Percentiles rank a stretch among this genome's conserved stretches.
phyloP scores from a whole-genome alignment of 2,113 vertebrate species.

The Ophthalmolycus amberensis region DNA sequence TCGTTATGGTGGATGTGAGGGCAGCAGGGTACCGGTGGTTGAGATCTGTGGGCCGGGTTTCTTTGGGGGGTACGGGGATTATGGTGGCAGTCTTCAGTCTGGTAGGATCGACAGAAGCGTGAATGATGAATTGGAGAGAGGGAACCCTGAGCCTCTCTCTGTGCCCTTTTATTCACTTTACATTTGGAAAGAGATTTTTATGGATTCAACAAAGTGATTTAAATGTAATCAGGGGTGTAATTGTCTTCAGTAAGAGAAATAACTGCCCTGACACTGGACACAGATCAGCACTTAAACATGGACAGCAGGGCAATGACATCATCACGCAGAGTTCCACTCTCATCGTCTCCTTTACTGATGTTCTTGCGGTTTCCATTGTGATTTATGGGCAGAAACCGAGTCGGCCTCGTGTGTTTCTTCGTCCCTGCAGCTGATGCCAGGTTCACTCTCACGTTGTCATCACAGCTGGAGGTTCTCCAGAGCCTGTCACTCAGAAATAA shows the following conservation, averaged over 20 bases:
- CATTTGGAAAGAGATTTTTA: not conserved
- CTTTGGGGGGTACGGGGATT: too few relatives aligned
- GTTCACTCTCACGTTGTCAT: slow-evolving; percentile 1
- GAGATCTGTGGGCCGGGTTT: too few relatives aligned
- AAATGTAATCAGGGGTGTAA: not conserved
- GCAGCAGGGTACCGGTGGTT: too few relatives aligned
- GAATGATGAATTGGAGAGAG: not conserved
- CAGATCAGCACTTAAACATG: not conserved
- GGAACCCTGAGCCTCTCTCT: not conserved
- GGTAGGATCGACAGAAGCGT: too few relatives aligned
- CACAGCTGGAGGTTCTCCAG: slow-evolving; percentile 1
- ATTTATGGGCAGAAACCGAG: not conserved
- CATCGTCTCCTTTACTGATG: not conserved
- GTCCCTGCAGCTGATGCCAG: slow-evolving; percentile 8
- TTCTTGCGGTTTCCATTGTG: not conserved
- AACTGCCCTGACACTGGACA: not conserved
- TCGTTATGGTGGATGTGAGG: too few relatives aligned
- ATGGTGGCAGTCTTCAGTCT: too few relatives aligned
- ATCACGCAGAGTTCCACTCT: not conserved
- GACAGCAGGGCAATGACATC: not conserved
- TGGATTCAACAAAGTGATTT: not conserved
- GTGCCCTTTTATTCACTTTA: not conserved
- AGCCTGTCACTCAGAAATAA: not conserved
- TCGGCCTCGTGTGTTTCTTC: not conserved
- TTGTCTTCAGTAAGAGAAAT: not conserved